A percentile compares a stretch with the other conserved stretches of the same genome.
phyloP scores from a whole-genome alignment of 2,888 invertebrate species.

The Xestia c-nigrum region DNA sequence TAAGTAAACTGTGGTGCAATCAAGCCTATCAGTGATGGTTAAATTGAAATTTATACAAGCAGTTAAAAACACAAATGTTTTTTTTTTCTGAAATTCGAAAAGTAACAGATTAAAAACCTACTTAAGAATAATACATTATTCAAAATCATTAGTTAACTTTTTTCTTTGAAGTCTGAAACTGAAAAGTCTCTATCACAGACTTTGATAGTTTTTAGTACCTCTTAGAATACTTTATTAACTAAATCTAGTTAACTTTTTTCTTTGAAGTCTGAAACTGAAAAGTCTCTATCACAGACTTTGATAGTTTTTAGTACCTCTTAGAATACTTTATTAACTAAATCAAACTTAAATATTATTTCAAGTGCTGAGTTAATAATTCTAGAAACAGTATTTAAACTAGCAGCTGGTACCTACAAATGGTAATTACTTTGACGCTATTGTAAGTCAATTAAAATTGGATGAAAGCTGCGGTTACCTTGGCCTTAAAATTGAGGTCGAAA shows the following conservation, averaged over 20 bases:
- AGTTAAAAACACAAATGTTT: too few relatives aligned
- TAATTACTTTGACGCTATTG: constrained; percentile 19
- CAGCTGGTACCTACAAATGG: constrained; percentile 12
- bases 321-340: constrained; percentile 45
- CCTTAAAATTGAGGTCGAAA: not conserved
- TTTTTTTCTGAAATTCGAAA: not conserved
- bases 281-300: constrained; percentile 4
- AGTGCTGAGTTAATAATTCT: constrained; percentile 34
- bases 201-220: constrained; percentile 19
- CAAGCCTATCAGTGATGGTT: constrained; percentile 1
- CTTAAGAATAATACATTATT: constrained; percentile 26
- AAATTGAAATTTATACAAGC: not conserved
- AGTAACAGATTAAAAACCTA: not conserved
- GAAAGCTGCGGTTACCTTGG: not conserved
- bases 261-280: constrained; percentile 38
- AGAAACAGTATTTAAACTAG: constrained; percentile 21
- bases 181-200: constrained; percentile 4
- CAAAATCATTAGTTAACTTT: constrained; percentile 23
- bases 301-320: constrained; percentile 19
- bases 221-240: constrained; percentile 38
- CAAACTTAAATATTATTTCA: constrained; percentile 50
- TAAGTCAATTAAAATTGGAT: constrained; percentile 15
- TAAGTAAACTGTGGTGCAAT: constrained; percentile 7
- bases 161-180: constrained; percentile 37
- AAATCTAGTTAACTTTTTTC: too few relatives aligned